Conservation (phyloP, 92 coral and sea anemone genomes). For the Palythoa heliodiscus region DNA sequence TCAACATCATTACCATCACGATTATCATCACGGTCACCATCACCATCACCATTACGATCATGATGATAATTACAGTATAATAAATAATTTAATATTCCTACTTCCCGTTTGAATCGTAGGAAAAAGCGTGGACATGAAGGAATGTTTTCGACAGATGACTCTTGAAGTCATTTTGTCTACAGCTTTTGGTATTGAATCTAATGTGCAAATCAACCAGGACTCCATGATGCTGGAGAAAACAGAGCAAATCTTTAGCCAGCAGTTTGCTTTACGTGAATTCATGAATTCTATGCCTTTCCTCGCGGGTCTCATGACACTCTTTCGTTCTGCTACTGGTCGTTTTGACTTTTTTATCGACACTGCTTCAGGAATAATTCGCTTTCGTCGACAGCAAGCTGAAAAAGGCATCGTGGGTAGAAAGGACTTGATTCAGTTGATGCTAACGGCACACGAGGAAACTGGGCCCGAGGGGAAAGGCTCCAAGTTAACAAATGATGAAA, state of each 20-base stretch:
- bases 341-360: slow-evolving; percentile 5
- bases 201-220: slow-evolving; percentile 23
- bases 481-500: slow-evolving; percentile 40
- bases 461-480: slow-evolving; percentile 51
- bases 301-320: neutral
- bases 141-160: slow-evolving; percentile 27
- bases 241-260: slow-evolving; percentile 51
- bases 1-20: no score
- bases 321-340: neutral
- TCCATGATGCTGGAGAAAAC: neutral
- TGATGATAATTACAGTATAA: neutral
- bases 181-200: slow-evolving; percentile 26
- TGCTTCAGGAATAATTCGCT: slow-evolving; percentile 56
- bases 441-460: slow-evolving; percentile 65
- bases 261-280: neutral
- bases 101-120: neutral
- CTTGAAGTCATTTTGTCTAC: slow-evolving; percentile 24
- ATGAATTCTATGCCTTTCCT: slow-evolving; percentile 9
- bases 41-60: neutral
- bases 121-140: slow-evolving; percentile 30
- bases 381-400: slow-evolving; percentile 48
- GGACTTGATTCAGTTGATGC: slow-evolving; percentile 70
- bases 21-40: no score
- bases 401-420: slow-evolving; percentile 49
- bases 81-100: neutral